Conservation (phyloP, 2,797 vertebrate genomes). For the Chromobotia macracanthus region DNA sequence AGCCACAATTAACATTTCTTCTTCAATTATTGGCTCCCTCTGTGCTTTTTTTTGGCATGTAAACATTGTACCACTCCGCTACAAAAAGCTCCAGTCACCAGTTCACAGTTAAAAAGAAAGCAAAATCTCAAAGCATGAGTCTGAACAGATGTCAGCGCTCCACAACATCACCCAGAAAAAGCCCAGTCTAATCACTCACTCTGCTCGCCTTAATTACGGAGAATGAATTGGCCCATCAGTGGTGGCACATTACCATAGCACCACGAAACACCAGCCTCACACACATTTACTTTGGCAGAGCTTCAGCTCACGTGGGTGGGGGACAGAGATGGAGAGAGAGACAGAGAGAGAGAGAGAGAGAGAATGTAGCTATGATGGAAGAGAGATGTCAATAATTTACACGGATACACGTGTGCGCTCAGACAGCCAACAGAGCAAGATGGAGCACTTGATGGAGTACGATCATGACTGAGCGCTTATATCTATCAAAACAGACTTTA, state of each 20-base stretch:
- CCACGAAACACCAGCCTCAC: constrained; percentile 13
- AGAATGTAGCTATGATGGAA: constrained; percentile 18
- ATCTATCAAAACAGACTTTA: constrained; percentile 17
- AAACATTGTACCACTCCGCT: constrained; percentile 10
- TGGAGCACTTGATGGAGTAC: not conserved
- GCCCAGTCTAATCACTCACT: constrained; percentile 49
- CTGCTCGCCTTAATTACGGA: constrained; percentile 52
- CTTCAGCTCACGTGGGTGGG: not conserved
- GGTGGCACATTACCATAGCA: constrained; percentile 30
- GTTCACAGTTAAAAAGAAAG: constrained; percentile 20
- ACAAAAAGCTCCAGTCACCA: constrained; percentile 38
- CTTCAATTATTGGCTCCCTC: not conserved
- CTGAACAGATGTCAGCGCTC: constrained; percentile 56
- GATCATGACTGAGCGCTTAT: constrained; percentile 1
- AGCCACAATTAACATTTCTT: constrained; percentile 10
- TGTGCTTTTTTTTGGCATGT: constrained; percentile 22
- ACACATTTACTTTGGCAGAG: constrained; percentile 39
- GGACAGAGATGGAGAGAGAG: not conserved
- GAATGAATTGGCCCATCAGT: constrained; percentile 57
- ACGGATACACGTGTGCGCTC: not conserved
- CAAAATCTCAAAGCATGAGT: constrained; percentile 20
- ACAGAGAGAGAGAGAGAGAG: too few relatives aligned
- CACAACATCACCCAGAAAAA: constrained; percentile 45
- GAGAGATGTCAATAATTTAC: constrained; percentile 44
- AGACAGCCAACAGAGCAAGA: not conserved